phyloP scores from a whole-genome alignment of 2,113 vertebrate species.

The Saccopteryx bilineata region DNA sequence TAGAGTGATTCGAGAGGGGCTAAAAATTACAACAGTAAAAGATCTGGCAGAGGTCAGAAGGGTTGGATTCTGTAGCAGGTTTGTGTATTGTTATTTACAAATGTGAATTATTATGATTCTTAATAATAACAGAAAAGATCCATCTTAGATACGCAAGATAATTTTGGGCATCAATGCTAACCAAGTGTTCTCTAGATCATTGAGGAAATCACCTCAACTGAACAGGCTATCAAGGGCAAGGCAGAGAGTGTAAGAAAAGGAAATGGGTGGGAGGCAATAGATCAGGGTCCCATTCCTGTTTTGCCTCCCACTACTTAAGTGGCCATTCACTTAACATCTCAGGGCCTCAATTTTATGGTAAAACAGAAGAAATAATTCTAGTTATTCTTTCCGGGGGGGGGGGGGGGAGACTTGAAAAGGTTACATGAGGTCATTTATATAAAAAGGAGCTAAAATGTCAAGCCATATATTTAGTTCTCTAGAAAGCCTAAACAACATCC shows the following conservation, averaged over 20 bases:
- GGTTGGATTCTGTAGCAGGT: neutral
- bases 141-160: neutral
- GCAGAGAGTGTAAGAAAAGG: neutral
- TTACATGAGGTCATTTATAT: neutral
- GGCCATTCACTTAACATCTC: neutral
- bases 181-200: neutral
- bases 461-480: neutral
- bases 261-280: neutral
- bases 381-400: neutral
- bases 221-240: neutral
- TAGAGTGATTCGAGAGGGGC: neutral
- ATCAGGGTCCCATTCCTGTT: neutral
- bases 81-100: neutral
- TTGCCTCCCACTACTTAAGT: neutral
- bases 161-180: neutral
- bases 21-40: neutral
- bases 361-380: conserved; percentile 19
- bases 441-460: conserved; percentile 11
- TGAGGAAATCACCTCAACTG: conserved; percentile 7
- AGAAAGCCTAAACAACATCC: neutral
- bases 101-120: neutral
- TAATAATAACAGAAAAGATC: conserved; percentile 33
- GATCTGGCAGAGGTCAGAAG: neutral
- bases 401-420: neutral
- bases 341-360: neutral